Percentiles rank a stretch among this genome's conserved stretches.
Conservation (phyloP, 2,888 invertebrate genomes). For the Tipula confusa region DNA sequence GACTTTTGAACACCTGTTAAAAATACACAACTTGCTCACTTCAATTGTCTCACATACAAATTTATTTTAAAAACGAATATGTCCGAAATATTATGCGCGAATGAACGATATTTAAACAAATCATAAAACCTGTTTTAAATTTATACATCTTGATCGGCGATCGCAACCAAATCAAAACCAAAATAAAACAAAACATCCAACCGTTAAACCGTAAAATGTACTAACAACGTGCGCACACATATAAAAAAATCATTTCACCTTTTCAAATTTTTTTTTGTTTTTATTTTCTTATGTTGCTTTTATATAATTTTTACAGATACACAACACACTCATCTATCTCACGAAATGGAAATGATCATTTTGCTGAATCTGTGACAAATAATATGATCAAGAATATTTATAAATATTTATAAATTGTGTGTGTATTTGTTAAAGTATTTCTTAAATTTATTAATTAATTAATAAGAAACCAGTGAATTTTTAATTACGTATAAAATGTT, state of each 20-base stretch:
- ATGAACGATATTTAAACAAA: neutral
- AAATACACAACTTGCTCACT: neutral
- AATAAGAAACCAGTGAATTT: neutral
- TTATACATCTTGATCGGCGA: neutral
- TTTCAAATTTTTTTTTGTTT: neutral
- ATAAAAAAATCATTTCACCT: neutral
- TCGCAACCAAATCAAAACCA: neutral
- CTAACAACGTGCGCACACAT: neutral
- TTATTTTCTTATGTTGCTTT: neutral
- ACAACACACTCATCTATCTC: too few relatives aligned
- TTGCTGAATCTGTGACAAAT: slow-evolving; percentile 9
- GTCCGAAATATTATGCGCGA: too few relatives aligned
- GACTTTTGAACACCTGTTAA: neutral
- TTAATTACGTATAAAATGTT: neutral
- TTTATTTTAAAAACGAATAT: too few relatives aligned
- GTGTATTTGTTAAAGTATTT: neutral
- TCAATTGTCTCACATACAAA: too few relatives aligned
- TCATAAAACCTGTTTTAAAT: neutral
- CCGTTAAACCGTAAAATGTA: neutral
- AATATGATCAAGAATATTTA: neutral
- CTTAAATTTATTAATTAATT: neutral
- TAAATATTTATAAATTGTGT: neutral
- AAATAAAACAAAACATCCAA: neutral
- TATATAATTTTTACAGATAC: slow-evolving; percentile 1
- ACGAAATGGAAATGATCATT: neutral